A percentile compares a stretch with the other conserved stretches of the same genome.
Conservation (phyloP, 2,888 invertebrate species). For the Tachina fera region DNA sequence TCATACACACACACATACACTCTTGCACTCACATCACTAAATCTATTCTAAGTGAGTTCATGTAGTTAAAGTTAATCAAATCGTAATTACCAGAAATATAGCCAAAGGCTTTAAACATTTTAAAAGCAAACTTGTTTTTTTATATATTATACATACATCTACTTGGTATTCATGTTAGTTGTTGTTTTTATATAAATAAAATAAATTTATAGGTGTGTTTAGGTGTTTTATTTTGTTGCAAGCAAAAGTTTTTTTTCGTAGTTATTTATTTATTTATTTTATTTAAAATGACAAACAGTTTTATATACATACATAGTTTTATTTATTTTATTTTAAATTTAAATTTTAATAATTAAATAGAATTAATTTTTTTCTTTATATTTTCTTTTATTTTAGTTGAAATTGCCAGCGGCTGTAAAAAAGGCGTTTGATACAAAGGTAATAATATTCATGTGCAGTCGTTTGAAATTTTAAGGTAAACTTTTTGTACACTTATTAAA, state of each 20-base stretch:
- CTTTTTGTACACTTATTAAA: conserved; percentile 15
- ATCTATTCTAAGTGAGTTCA: conserved; percentile 76
- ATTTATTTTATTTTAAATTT: neutral
- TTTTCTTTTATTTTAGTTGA: conserved; percentile 39
- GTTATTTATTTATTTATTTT: conserved; percentile 39
- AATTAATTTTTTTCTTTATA: conserved; percentile 35
- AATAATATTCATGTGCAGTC: conserved; percentile 60
- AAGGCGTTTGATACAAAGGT: conserved; percentile 62
- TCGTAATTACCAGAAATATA: conserved; percentile 81
- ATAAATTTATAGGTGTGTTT: neutral
- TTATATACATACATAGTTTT: neutral
- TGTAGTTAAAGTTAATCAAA: conserved; percentile 83
- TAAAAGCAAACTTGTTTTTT: conserved; percentile 81
- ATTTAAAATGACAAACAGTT: conserved; percentile 45
- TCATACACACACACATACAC: conserved; percentile 2
- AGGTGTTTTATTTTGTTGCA: conserved; percentile 7
- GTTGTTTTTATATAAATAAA: conserved; percentile 38
- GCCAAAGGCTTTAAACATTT: conserved; percentile 78
- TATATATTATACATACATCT: neutral
- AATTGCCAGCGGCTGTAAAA: conserved; percentile 24
- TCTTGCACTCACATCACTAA: conserved; percentile 48
- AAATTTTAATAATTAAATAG: conserved; percentile 57
- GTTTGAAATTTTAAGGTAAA: conserved; percentile 22
- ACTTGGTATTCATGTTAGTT: conserved; percentile 5
- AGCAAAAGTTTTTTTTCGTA: conserved; percentile 10